These are phyloP conservation scores for Caenorhabditis panamensis DNA, from an alignment of 2,888 invertebrate genomes.

Conservation along the genomic window DNA sequence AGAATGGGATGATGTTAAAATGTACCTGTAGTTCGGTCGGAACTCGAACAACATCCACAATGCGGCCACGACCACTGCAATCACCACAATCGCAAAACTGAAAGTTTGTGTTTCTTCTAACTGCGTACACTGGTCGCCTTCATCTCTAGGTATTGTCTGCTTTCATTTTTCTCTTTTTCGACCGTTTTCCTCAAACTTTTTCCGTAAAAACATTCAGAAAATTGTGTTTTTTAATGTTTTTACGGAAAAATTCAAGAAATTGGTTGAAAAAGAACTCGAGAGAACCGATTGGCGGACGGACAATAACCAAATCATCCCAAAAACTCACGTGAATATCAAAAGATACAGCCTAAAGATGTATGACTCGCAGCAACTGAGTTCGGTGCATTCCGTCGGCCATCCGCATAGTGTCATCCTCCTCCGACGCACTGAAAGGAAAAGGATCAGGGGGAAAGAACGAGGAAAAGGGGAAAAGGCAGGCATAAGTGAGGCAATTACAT, in stretches of 20 bases:
- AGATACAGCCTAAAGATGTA: conserved; percentile 69
- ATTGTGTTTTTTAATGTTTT: too few relatives aligned
- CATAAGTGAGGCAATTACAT: conserved; percentile 14
- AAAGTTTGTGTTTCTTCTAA: too few relatives aligned
- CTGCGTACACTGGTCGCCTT: too few relatives aligned
- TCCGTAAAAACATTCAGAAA: too few relatives aligned
- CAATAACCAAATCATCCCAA: too few relatives aligned
- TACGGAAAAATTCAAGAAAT: neutral
- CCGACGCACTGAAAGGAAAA: conserved; percentile 2
- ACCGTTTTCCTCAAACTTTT: too few relatives aligned
- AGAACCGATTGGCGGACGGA: too few relatives aligned
- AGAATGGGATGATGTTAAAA: neutral
- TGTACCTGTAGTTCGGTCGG: conserved; percentile 62
- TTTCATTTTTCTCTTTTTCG: too few relatives aligned
- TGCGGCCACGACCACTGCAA: conserved; percentile 61
- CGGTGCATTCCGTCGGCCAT: conserved; percentile 65
- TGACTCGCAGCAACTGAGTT: conserved; percentile 68
- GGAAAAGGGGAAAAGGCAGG: conserved; percentile 3
- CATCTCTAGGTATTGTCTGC: too few relatives aligned
- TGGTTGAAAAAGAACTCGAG: conserved; percentile 29
- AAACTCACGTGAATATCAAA: conserved; percentile 65
- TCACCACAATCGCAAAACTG: conserved; percentile 62
- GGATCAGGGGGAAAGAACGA: neutral
- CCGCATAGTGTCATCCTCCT: conserved; percentile 67
- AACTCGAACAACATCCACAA: conserved; percentile 68